Evolutionary conservation across 2,888 invertebrate genomes (phyloP), one percentile per base, ranked within the genome.

Genomic region (Conus canariensis): DNA sequence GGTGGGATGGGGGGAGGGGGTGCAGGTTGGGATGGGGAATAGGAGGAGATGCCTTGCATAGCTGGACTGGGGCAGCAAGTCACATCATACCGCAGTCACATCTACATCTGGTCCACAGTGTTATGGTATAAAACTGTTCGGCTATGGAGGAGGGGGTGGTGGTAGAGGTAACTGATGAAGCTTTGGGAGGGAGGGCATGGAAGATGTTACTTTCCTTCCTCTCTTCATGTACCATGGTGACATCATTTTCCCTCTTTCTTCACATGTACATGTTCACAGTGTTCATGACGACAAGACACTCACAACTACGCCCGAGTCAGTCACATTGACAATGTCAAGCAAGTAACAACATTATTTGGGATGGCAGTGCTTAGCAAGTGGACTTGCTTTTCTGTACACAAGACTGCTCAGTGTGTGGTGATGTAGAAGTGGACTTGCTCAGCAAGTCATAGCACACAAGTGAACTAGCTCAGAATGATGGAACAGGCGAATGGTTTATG

Each of bases 41-140:
- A 59, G 58, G 83, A 85, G 80, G 7, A 14, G 85, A 86, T 85
- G 88, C 90, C 91, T 93, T 93, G 93, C 93, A 93, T 92, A 93
- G 92, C 91, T 92, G 92, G 92, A 93, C 92, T 92, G 92, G 91
- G 70, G 83, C 60, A 64, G 64, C 16, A 64, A 64, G 64, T 64
- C 64, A 86, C n/a, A 16, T 85, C 83, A 56, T 58, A 22, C 83
- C 58, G n/a, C 30, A 8, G 83, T 83, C 58, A 59, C n/a, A 19
- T n/a, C 58, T 9, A 58, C 58, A 16, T 64, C 25, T 85, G 64
- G 60, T 64, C 64, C 25, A 19, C 64, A 8, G 30, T 30, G 14
- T 16, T 30, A 14, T 80, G 77, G 30, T 12, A 30, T 80, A 22
- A 80, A 74, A 22, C 22, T 74, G 25, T 22, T 10, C 2, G 25